A percentile compares a stretch with the other conserved stretches of the same genome.
Conservation (phyloP, 2,113 vertebrate genomes). For the Tiliqua scincoides region DNA sequence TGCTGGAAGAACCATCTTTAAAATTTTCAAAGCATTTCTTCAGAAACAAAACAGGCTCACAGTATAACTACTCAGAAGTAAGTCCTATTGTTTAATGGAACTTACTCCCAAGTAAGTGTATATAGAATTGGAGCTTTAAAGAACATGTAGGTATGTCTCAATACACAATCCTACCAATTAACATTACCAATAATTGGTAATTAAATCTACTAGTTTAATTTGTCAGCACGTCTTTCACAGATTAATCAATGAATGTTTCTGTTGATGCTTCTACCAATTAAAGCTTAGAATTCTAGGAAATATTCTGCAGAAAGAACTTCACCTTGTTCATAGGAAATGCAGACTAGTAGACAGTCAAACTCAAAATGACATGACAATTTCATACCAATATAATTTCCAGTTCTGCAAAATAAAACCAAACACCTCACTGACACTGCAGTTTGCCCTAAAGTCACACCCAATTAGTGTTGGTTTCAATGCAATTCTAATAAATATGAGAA, state of each 20-base stretch:
- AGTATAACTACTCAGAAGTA: too few relatives aligned
- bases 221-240: background rate
- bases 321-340: slow-evolving; percentile 18
- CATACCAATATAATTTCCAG: slow-evolving; percentile 12
- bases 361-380: slow-evolving; percentile 9
- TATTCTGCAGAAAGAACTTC: slow-evolving; percentile 28
- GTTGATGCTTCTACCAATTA: background rate
- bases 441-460: slow-evolving; percentile 13
- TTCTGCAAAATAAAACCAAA: slow-evolving; percentile 39
- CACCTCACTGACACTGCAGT: slow-evolving; percentile 12
- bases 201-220: background rate
- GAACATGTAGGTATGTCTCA: background rate
- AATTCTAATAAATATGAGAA: slow-evolving; percentile 10
- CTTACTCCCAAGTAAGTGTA: too few relatives aligned
- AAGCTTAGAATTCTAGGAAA: background rate
- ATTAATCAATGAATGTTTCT: background rate
- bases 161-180: background rate
- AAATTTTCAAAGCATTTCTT: background rate
- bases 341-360: background rate
- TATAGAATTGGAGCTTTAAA: background rate
- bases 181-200: background rate
- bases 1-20: background rate
- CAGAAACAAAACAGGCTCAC: background rate
- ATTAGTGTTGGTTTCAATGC: background rate
- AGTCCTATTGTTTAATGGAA: too few relatives aligned